A percentile compares a stretch with the other conserved stretches of the same genome.
Evolutionary conservation across 2,888 invertebrate species (phyloP).

Genomic region (Thera obeliscata): DNA sequence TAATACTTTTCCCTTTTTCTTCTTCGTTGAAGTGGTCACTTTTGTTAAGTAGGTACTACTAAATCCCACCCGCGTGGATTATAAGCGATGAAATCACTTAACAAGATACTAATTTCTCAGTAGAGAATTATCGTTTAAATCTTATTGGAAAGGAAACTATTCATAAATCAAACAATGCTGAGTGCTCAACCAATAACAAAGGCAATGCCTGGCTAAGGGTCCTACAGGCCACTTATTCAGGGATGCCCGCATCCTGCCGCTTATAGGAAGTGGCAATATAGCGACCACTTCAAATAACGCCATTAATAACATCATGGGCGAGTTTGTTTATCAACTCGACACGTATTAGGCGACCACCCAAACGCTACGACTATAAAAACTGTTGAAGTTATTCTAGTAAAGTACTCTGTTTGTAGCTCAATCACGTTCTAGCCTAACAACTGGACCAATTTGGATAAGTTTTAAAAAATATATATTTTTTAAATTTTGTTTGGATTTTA

Average conservation of each 20-base stretch:
- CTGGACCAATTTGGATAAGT: no score
- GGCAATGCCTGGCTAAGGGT: slow-evolving; percentile 27
- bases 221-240: slow-evolving; percentile 34
- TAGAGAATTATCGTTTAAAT: slow-evolving; percentile 8
- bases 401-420: no score
- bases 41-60: neutral
- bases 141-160: slow-evolving; percentile 26
- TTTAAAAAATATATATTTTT: no score
- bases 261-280: slow-evolving; percentile 23
- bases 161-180: slow-evolving; percentile 38
- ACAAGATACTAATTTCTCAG: neutral
- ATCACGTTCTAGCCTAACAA: no score
- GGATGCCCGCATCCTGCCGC: slow-evolving; percentile 54
- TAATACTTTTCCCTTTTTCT: no score
- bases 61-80: slow-evolving; percentile 5
- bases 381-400: no score
- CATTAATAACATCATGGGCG: slow-evolving; percentile 32
- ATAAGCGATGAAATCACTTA: neutral
- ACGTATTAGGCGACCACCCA: slow-evolving; percentile 35
- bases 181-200: slow-evolving; percentile 38
- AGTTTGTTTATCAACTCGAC: slow-evolving; percentile 31
- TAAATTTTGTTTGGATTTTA: no score
- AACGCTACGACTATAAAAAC: slow-evolving; percentile 1
- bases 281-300: slow-evolving; percentile 28
- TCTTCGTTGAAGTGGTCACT: no score